Base-by-base conservation (phyloP, 2,888 invertebrate species). In the Hypselothyrea guttata region DNA sequence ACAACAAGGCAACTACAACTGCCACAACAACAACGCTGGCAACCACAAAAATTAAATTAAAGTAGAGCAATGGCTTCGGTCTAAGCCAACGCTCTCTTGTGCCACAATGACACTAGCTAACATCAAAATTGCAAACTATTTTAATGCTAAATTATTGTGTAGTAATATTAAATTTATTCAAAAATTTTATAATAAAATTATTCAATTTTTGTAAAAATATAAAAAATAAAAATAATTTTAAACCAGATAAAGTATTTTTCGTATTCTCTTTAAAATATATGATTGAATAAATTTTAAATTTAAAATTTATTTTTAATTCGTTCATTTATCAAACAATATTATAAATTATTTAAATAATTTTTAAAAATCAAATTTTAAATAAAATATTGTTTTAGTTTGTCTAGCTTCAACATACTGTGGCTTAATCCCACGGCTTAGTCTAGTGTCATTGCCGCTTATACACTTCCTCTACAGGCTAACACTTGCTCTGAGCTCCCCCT, bases 21-120 rank as follows among this genome's bases (percentile, higher is more conserved):
- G 41, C 51, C 53, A 53, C 70, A 66, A 61, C 70, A 69, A 64
- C 75, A 56, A 54, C 71, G 66, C 61, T 69, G 69, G 66, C 75
- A 82, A 84, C 86, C 88, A 64, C 87, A 86, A 77, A 87, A 87
- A 87, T 87, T 87, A 87, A 87, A 87, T 87, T 87, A 87, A 87
- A 87, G 85, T 87, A 60, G 75, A 82, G 69, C 81, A 71, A 42
- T 57, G 55, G 57, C 64, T 58, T 46, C 18, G 22, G 48, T 40
- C 34, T 8, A 3, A 41, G 41, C 47, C 28, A 37, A 38, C 11
- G 11, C 34, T 7, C 7, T 7, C 12, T 15, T 8, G 16, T 13
- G 16, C 7, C 12, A 0, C 28, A 54, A 59, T 71, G 65, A 56
- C 55, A 71, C 51, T 12, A 56, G 55, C 55, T 64, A 47, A 55